These are phyloP conservation scores for Vidua chalybeata DNA, from an alignment of 2,113 vertebrate genomes.

Conservation along the genomic window DNA sequence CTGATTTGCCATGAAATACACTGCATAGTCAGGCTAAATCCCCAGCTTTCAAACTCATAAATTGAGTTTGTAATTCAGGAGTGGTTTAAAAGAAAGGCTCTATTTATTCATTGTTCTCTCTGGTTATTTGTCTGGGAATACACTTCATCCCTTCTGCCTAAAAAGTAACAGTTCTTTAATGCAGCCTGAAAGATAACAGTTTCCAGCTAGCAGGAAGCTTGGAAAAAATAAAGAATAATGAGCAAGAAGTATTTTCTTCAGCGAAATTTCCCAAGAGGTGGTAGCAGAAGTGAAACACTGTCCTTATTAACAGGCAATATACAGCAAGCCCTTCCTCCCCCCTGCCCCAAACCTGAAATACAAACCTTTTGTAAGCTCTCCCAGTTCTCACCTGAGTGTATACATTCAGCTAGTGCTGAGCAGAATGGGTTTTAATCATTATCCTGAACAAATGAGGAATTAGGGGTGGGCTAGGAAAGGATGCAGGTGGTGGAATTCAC, in stretches of 20 bases:
- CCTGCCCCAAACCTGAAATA: not conserved
- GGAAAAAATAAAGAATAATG: slow-evolving; percentile 41
- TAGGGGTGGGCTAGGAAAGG: not conserved
- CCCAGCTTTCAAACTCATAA: slow-evolving; percentile 10
- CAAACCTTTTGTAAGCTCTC: not conserved
- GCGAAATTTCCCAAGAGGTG: not conserved
- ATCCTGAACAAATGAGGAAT: slow-evolving; percentile 6
- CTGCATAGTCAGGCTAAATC: not conserved
- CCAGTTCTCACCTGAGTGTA: slow-evolving; percentile 5
- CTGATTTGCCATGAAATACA: not conserved
- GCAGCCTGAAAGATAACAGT: slow-evolving; percentile 21
- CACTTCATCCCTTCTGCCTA: slow-evolving; percentile 2
- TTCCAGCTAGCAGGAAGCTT: not conserved
- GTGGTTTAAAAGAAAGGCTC: not conserved
- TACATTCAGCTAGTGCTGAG: not conserved
- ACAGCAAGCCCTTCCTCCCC: not conserved
- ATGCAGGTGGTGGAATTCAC: not conserved
- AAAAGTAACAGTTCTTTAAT: slow-evolving; percentile 37
- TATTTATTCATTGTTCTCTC: slow-evolving; percentile 32
- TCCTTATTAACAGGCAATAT: slow-evolving; percentile 33
- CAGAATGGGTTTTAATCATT: not conserved
- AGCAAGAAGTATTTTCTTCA: slow-evolving; percentile 13
- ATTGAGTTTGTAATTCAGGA: slow-evolving; percentile 23
- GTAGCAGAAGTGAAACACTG: slow-evolving; percentile 22
- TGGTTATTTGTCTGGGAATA: slow-evolving; percentile 50